These are phyloP conservation scores for Neodiprion lecontei DNA, from an alignment of 1,140 invertebrate species.

Conservation along the genomic window DNA sequence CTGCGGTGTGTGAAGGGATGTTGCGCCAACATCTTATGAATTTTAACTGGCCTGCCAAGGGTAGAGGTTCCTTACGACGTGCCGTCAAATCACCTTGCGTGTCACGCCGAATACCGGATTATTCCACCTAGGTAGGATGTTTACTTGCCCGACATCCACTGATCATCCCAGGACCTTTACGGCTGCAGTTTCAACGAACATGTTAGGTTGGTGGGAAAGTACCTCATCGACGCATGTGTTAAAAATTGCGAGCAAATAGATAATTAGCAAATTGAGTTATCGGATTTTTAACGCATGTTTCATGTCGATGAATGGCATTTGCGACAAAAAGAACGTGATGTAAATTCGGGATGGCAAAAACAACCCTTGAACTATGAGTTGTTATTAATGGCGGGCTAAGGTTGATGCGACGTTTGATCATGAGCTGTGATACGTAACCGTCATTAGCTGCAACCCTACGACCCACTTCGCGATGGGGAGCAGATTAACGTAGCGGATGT, in stretches of 20 bases:
- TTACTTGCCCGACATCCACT: not conserved
- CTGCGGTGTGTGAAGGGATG: not conserved
- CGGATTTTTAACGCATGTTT: too few relatives aligned
- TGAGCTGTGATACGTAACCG: not conserved
- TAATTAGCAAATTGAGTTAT: too few relatives aligned
- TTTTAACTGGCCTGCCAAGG: not conserved
- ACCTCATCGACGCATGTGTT: too few relatives aligned
- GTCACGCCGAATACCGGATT: not conserved
- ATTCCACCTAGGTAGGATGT: not conserved
- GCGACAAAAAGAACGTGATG: not conserved
- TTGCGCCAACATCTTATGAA: conserved; percentile 2
- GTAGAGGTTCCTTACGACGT: not conserved
- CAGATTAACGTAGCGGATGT: conserved; percentile 2
- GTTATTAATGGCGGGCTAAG: not conserved
- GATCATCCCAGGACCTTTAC: not conserved
- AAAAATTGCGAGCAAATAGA: too few relatives aligned
- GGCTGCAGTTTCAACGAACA: too few relatives aligned
- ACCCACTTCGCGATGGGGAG: conserved; percentile 1
- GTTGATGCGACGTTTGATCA: conserved; percentile 5
- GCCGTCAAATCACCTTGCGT: not conserved
- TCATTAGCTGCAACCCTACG: not conserved
- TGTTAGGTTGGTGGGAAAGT: too few relatives aligned
- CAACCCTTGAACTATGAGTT: not conserved
- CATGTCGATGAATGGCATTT: too few relatives aligned
- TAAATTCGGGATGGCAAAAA: not conserved